Conservation (phyloP, 2,888 invertebrate species). For the Calameuta pallipes region DNA sequence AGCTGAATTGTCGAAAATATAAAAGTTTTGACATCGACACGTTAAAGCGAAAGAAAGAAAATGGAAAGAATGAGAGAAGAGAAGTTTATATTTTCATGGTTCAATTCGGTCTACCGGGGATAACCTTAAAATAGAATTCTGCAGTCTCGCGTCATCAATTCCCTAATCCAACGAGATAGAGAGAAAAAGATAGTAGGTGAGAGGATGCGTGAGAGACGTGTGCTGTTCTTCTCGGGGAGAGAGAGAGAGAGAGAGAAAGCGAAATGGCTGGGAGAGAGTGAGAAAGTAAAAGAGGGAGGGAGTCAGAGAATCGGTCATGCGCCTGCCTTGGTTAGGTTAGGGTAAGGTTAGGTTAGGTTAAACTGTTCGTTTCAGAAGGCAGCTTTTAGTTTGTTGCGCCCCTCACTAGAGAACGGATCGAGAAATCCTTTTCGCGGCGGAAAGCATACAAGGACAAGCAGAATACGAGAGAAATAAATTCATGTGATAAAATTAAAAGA, state of each 20-base stretch:
- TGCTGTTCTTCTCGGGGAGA: too few species aligned
- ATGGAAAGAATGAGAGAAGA: background rate
- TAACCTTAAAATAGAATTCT: slow-evolving; percentile 36
- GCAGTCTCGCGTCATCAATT: slow-evolving; percentile 14
- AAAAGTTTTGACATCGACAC: background rate
- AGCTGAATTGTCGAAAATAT: background rate
- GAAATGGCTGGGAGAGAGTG: background rate
- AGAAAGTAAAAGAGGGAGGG: background rate
- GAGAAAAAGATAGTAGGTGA: background rate
- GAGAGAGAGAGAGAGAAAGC: background rate
- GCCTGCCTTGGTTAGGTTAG: background rate
- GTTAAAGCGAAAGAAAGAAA: background rate
- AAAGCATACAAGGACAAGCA: background rate
- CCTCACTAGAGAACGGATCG: background rate
- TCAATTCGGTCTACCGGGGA: slow-evolving; percentile 6
- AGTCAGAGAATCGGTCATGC: background rate
- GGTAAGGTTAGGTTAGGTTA: background rate
- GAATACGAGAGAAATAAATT: background rate
- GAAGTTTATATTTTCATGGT: background rate
- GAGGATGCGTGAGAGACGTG: too few species aligned
- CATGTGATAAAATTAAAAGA: background rate
- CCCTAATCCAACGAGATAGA: background rate
- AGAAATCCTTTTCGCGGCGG: background rate
- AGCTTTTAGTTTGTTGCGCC: background rate
- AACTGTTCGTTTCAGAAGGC: background rate